Evolutionary conservation across 2,888 invertebrate species (phyloP).

Genomic region (Netelia inedita): DNA sequence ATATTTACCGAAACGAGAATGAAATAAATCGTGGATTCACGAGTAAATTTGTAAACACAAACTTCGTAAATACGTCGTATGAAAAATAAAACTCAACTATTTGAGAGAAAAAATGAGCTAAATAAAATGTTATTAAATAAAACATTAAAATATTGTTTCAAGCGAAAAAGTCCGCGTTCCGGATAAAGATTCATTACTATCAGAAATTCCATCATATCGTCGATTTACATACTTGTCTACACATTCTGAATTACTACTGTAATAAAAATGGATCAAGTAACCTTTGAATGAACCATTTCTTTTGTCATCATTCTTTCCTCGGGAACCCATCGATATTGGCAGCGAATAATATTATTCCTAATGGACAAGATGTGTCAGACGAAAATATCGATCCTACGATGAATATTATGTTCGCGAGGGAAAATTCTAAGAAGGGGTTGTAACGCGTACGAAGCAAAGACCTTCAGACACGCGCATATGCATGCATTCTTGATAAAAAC

Average conservation of each 20-base stretch:
- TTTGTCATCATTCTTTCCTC: background rate
- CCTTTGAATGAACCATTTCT: background rate
- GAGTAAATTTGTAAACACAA: too few species aligned
- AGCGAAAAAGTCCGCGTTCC: background rate
- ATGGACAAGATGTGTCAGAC: too few species aligned
- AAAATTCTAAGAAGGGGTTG: too few species aligned
- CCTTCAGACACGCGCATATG: too few species aligned
- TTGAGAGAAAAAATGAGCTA: background rate
- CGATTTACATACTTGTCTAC: background rate
- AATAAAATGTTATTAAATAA: background rate
- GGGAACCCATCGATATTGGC: too few species aligned
- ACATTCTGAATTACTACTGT: background rate
- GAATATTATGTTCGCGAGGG: too few species aligned
- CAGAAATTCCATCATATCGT: background rate
- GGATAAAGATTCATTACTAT: background rate
- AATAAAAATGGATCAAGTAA: background rate
- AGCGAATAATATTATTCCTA: too few species aligned
- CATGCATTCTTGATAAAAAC: too few species aligned
- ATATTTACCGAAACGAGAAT: background rate
- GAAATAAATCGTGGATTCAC: background rate
- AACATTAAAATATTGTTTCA: background rate
- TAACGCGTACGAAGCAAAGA: too few species aligned
- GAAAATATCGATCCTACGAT: too few species aligned
- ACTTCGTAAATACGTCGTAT: too few species aligned
- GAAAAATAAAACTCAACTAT: background rate